Evolutionary conservation across 2,113 vertebrate genomes (phyloP).

Genomic region (Leiothrix lutea): DNA sequence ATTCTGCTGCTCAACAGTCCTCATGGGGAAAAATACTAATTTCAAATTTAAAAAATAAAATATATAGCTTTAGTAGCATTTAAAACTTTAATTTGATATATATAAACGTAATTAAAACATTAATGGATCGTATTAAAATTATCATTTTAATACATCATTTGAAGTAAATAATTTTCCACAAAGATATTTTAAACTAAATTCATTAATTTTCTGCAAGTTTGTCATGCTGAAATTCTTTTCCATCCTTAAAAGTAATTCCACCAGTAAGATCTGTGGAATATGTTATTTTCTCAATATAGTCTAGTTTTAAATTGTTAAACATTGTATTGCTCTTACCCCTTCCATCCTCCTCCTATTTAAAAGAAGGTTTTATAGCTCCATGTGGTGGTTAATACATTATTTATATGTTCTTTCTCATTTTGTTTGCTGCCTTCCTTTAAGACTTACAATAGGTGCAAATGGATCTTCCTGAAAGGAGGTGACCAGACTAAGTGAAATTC

Average conservation of each 20-base stretch:
- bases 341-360: neutral
- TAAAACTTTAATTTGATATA: neutral
- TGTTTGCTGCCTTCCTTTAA: neutral
- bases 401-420: neutral
- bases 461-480: neutral
- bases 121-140: neutral
- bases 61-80: neutral
- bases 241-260: neutral
- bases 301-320: neutral
- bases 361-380: neutral
- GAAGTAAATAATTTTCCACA: neutral
- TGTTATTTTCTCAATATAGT: neutral
- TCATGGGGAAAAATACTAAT: neutral
- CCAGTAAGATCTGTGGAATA: neutral
- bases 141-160: neutral
- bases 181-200: neutral
- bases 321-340: neutral
- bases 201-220: neutral
- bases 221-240: neutral
- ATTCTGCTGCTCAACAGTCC: rapidly evolving
- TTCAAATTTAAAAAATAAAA: neutral
- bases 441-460: neutral
- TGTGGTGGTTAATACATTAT: neutral
- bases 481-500: neutral
- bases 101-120: neutral